A percentile compares a stretch with the other conserved stretches of the same genome.
Evolutionary conservation across 2,113 vertebrate species (phyloP).

Genomic region (Cyanoliseus patagonus): DNA sequence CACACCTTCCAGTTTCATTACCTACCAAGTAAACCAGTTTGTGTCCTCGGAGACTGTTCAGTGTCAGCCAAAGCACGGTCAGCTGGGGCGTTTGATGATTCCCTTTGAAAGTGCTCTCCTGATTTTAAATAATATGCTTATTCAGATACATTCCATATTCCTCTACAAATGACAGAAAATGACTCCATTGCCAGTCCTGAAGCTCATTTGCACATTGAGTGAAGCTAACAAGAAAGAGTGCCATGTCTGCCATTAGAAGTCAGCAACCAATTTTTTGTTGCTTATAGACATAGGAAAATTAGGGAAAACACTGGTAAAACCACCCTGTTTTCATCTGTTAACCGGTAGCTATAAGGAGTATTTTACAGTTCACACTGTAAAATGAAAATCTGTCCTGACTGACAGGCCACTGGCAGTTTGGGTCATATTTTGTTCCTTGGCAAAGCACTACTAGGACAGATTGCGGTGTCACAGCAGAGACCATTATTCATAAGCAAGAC

Average conservation of each 20-base stretch:
- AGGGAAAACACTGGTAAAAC: background rate
- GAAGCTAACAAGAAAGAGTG: background rate
- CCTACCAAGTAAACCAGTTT: background rate
- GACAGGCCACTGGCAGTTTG: background rate
- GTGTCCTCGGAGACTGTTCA: background rate
- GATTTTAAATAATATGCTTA: background rate
- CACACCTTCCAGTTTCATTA: background rate
- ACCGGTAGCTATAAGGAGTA: background rate
- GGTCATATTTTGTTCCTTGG: constrained; percentile 40
- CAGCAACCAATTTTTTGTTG: background rate
- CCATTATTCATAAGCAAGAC: constrained; percentile 20
- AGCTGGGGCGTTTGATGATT: background rate
- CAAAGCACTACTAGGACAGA: constrained; percentile 36
- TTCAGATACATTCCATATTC: background rate
- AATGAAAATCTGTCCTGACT: constrained; percentile 3
- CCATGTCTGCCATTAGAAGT: background rate
- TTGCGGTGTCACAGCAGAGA: constrained; percentile 51
- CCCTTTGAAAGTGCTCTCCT: background rate
- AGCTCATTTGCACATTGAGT: background rate
- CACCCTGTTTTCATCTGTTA: background rate
- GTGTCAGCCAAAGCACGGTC: background rate
- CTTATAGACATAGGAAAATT: background rate
- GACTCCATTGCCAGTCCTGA: background rate
- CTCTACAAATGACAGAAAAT: background rate
- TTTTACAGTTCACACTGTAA: background rate